phyloP scores from a whole-genome alignment of 2,797 vertebrate genomes.

The Anguilla pacifica region DNA sequence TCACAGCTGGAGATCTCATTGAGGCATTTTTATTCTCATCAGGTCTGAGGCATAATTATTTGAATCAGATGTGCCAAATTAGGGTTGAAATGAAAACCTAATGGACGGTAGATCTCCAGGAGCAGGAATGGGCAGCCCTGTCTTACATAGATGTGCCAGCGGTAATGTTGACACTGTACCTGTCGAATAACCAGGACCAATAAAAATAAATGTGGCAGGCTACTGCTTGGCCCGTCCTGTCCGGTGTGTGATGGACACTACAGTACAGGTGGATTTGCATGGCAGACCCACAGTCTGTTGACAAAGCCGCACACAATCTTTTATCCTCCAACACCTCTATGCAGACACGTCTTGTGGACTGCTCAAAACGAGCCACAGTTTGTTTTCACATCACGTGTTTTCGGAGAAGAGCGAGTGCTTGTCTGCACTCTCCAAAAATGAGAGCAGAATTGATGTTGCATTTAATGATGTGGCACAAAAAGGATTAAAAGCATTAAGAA shows the following conservation, averaged over 20 bases:
- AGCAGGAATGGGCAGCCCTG: background rate
- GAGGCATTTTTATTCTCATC: too few relatives aligned
- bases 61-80: too few relatives aligned
- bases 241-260: background rate
- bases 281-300: background rate
- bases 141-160: background rate
- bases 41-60: too few relatives aligned
- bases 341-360: background rate
- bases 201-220: background rate
- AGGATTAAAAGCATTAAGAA: background rate
- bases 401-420: background rate
- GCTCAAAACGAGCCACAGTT: background rate
- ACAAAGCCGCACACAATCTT: too few relatives aligned
- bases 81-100: background rate
- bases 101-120: background rate
- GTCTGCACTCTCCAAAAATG: background rate
- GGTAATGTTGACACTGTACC: background rate
- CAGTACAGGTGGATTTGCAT: background rate
- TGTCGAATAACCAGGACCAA: background rate
- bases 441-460: background rate
- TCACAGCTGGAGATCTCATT: background rate
- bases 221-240: background rate
- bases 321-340: background rate
- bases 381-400: background rate
- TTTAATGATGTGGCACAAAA: conserved; percentile 2